These are phyloP conservation scores for Byasa hedistus DNA, from an alignment of 2,888 invertebrate genomes.

Conservation along the genomic window DNA sequence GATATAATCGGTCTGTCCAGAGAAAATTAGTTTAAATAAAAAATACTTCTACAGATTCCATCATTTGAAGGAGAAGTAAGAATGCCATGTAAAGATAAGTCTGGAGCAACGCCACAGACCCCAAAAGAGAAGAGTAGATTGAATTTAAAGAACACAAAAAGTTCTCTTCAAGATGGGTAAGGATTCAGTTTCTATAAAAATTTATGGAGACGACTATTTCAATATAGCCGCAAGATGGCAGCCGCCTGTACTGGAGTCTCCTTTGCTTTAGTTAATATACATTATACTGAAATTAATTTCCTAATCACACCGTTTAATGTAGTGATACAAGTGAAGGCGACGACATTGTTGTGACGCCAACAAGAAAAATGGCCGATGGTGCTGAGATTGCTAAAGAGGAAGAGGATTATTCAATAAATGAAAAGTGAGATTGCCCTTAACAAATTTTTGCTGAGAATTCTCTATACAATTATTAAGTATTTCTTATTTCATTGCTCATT, in stretches of 20 bases:
- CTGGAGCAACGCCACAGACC: constrained; percentile 41
- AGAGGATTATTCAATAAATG: constrained; percentile 37
- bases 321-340: constrained; percentile 63
- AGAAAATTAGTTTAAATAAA: background rate
- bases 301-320: constrained; percentile 27
- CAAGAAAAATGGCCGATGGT: constrained; percentile 54
- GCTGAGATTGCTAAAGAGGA: constrained; percentile 49
- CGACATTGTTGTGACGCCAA: constrained; percentile 39
- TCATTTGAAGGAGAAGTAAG: constrained; percentile 61
- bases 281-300: background rate
- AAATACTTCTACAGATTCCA: constrained; percentile 54
- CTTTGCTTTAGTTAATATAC: background rate
- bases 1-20: too few species aligned
- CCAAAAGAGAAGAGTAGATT: constrained; percentile 54
- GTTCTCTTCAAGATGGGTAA: constrained; percentile 59
- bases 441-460: too few species aligned
- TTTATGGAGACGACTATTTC: background rate
- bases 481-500: too few species aligned
- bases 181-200: constrained; percentile 18
- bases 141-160: constrained; percentile 61
- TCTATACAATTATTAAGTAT: too few species aligned
- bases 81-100: constrained; percentile 45
- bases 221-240: too few species aligned
- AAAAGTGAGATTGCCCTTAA: constrained; percentile 35
- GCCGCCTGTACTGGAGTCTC: too few species aligned